Conservation (phyloP, 2,888 invertebrate genomes). For the Pyrocoelia pectoralis region DNA sequence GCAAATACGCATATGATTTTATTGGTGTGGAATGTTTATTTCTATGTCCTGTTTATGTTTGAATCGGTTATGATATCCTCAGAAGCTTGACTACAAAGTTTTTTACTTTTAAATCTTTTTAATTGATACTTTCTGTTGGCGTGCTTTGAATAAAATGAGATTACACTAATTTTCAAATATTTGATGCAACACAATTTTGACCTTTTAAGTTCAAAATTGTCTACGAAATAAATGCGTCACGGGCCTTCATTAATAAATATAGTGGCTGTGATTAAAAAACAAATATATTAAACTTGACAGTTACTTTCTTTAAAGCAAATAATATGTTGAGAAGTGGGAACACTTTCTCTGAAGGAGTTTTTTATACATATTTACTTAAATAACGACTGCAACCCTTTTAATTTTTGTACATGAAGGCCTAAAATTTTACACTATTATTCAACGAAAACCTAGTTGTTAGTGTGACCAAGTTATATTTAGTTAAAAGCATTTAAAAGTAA, state of each 20-base stretch:
- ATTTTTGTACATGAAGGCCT: background rate
- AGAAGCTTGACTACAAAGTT: background rate
- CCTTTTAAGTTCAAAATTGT: background rate
- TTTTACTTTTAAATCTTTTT: background rate
- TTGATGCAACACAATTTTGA: too few species aligned
- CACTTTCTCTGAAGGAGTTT: background rate
- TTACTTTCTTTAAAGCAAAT: slow-evolving; percentile 3
- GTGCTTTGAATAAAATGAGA: too few species aligned
- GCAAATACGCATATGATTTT: background rate
- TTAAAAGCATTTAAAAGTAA: background rate
- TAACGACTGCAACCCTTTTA: background rate
- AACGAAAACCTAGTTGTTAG: too few species aligned
- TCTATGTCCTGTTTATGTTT: background rate
- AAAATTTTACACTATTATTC: background rate
- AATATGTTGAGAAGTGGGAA: background rate
- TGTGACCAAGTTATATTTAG: background rate
- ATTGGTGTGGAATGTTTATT: background rate
- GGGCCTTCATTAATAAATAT: slow-evolving; percentile 11
- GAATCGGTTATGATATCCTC: background rate
- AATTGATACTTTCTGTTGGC: background rate
- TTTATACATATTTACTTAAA: slow-evolving; percentile 1
- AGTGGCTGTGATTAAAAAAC: slow-evolving; percentile 8
- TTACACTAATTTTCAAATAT: too few species aligned
- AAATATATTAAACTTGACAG: background rate
- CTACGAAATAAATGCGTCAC: background rate